These are phyloP conservation scores for Thryonomys swinderianus DNA, from an alignment of 2,113 vertebrate genomes.

Conservation along the genomic window DNA sequence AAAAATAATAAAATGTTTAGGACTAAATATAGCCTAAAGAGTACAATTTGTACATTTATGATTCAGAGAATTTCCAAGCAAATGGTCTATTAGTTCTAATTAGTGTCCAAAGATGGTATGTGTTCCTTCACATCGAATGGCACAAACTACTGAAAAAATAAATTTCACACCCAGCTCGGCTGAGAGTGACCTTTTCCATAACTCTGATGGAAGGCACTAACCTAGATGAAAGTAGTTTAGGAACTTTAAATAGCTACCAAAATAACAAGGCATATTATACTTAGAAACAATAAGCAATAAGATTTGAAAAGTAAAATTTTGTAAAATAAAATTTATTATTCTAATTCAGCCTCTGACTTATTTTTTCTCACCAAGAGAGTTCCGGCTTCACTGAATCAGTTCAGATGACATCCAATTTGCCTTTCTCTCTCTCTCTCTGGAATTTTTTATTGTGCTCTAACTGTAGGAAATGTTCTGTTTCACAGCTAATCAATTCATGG, in stretches of 20 bases:
- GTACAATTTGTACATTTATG: background rate
- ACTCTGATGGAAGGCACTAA: conserved; percentile 13
- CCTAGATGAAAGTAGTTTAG: conserved; percentile 4
- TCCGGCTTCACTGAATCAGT: background rate
- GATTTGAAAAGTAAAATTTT: conserved; percentile 20
- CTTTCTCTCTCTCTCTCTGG: background rate
- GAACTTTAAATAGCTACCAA: background rate
- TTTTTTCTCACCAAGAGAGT: background rate
- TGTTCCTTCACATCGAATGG: background rate
- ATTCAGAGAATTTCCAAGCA: conserved; percentile 45
- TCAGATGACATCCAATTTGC: conserved; percentile 33
- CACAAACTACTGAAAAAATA: background rate
- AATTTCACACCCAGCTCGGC: background rate
- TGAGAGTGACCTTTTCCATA: conserved; percentile 39
- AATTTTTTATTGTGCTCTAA: conserved; percentile 48
- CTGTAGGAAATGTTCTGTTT: conserved; percentile 38
- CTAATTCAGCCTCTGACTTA: background rate
- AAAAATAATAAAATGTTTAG: conserved; percentile 41
- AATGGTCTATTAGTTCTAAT: conserved; percentile 54
- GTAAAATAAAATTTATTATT: background rate
- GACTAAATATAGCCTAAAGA: background rate
- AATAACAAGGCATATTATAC: background rate
- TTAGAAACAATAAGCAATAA: background rate
- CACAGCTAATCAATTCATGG: conserved; percentile 60
- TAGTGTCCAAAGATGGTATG: background rate